Evolutionary conservation across 2,888 invertebrate genomes (phyloP).

Genomic region (Arge pagana): DNA sequence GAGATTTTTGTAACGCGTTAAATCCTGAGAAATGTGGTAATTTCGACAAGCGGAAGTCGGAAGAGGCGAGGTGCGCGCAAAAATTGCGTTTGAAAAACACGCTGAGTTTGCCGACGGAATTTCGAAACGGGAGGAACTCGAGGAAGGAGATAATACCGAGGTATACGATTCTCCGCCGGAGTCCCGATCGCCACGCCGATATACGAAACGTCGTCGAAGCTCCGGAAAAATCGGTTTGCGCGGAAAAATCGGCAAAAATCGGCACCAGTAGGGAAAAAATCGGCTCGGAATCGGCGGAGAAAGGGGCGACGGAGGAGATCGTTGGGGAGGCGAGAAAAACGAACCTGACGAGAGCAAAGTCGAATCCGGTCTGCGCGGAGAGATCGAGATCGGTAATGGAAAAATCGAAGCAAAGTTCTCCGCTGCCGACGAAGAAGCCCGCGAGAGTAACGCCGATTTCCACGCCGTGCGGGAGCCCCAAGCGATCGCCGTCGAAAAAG

Average conservation of each 20-base stretch:
- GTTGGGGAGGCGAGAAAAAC: slow-evolving; percentile 1
- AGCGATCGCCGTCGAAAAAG: too few species aligned
- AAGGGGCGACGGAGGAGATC: not conserved
- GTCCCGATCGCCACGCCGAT: slow-evolving; percentile 6
- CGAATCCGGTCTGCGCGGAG: slow-evolving; percentile 16
- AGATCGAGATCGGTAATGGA: not conserved
- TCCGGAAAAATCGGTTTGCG: not conserved
- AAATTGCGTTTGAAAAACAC: slow-evolving; percentile 24
- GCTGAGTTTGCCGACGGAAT: slow-evolving; percentile 21
- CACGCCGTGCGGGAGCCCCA: too few species aligned
- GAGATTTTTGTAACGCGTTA: too few species aligned
- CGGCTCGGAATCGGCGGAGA: not conserved
- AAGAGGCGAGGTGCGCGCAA: slow-evolving; percentile 23
- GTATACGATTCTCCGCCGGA: slow-evolving; percentile 27
- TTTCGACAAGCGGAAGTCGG: too few species aligned
- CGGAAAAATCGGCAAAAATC: slow-evolving; percentile 5
- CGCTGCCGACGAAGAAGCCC: too few species aligned
- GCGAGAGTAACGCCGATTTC: too few species aligned
- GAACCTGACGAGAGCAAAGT: slow-evolving; percentile 13
- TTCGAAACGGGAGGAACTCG: slow-evolving; percentile 8
- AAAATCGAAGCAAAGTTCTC: not conserved
- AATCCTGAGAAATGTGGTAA: too few species aligned
- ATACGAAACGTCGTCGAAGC: slow-evolving; percentile 1
- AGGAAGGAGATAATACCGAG: slow-evolving; percentile 24
- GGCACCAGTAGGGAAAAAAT: not conserved